phyloP scores from a whole-genome alignment of 2,113 vertebrate genomes.

The Zosterops hypoxanthus region DNA sequence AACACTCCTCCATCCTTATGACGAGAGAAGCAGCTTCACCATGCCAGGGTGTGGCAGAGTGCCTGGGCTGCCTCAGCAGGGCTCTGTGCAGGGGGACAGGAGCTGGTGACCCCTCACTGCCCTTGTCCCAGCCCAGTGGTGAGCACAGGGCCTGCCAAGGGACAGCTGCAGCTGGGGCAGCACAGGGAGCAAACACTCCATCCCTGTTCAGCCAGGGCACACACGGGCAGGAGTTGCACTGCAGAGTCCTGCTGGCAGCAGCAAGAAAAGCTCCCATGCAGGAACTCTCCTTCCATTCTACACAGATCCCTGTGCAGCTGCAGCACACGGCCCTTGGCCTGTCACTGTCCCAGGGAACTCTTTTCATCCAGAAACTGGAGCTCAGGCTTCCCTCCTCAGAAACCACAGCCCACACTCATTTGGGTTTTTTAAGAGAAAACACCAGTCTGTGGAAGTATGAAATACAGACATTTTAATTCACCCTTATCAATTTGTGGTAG shows the following conservation, averaged over 20 bases:
- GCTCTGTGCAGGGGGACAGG: neutral
- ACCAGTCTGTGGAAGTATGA: neutral
- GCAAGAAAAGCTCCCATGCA: neutral
- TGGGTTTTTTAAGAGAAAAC: conserved; percentile 42
- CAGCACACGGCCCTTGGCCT: accelerated
- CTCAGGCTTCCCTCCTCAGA: neutral
- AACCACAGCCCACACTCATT: neutral
- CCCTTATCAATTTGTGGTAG: neutral
- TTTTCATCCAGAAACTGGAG: neutral
- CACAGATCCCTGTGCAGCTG: neutral
- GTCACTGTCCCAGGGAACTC: neutral
- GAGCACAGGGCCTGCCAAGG: neutral
- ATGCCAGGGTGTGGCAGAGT: neutral
- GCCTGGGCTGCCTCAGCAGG: neutral
- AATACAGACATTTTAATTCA: conserved; percentile 20
- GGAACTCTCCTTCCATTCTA: neutral
- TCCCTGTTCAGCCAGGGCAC: neutral
- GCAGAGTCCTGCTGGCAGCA: neutral
- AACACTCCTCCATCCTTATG: neutral
- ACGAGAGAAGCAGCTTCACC: neutral
- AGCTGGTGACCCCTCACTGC: neutral
- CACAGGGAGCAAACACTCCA: neutral
- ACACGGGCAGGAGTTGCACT: accelerated
- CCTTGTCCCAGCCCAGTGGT: neutral
- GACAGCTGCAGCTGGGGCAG: neutral